Base-by-base conservation (phyloP, 2,113 vertebrate species). In the Oenanthe oenanthe region DNA sequence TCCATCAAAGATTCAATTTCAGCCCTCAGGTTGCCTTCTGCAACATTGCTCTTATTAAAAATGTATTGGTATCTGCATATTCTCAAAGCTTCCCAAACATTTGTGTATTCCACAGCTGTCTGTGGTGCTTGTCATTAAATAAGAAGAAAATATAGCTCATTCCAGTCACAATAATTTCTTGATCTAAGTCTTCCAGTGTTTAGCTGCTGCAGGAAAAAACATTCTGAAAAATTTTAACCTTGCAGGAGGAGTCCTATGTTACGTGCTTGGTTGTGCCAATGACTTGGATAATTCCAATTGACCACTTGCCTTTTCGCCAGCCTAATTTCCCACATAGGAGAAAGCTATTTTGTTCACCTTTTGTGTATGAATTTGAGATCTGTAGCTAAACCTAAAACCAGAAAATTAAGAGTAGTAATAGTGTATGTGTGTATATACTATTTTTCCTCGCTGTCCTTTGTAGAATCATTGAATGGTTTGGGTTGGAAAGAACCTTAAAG, bases 1-100 rank as follows among this genome's bases (percentile, higher is more conserved):
- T 89, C 61, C 26, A 86, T 91, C 73, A 91, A 85, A 91, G 83
- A 91, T 86, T 93, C 56, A 86, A 63, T 84, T 84, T 81, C 63
- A 94, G 22, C 56, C 78, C 51, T 90, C 43, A 56, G 47, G 61
- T 65, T 28, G 18, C 57, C 5, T 16, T 79, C 56, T 85, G 65
- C 58, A 84, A 48, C 53, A 26, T 29, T 18, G 25, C 25, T 85
- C 13, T 90, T 85, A 83, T 63, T 88, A 86, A 92, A 96, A 88
- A 92, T 77, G 15, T 31, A 88, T 66, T 38, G 43, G 19, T 86
- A 66, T 91, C 73, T 88, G 45, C 50, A 58, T 90, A 61, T 90
- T 93, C 85, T 92, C 61, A 81, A 77, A 86, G 72, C 47, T 67
- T 84, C 82, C 47, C 43, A 62, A 71, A 74, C 48, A 32, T 67